A percentile compares a stretch with the other conserved stretches of the same genome.
Conservation (phyloP, 2,888 invertebrate genomes). For the Diogma glabrata region DNA sequence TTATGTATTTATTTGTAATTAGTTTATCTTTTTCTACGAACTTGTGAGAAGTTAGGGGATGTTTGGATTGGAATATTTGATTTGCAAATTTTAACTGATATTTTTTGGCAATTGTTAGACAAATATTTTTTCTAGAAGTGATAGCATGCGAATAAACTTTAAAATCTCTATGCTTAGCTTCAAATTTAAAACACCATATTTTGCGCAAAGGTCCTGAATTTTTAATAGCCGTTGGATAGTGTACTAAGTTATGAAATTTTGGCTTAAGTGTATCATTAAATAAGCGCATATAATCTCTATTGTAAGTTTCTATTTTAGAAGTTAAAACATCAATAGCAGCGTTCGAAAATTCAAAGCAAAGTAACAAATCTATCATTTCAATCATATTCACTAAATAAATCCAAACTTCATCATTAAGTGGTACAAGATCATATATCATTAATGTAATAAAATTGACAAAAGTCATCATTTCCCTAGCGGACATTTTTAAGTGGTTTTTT, state of each 20-base stretch:
- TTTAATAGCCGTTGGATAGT: background rate
- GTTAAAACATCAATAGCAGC: no score
- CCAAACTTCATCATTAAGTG: slow-evolving; percentile 10
- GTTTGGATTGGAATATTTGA: no score
- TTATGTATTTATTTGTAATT: no score
- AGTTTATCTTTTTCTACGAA: no score
- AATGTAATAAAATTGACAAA: slow-evolving; percentile 1
- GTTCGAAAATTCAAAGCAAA: background rate
- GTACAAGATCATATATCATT: slow-evolving; percentile 8
- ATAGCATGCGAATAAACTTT: background rate
- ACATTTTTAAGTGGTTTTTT: slow-evolving; percentile 6
- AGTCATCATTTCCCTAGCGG: slow-evolving; percentile 12
- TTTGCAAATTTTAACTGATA: slow-evolving; percentile 8
- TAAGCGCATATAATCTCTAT: background rate
- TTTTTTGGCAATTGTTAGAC: background rate
- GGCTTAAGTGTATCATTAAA: background rate
- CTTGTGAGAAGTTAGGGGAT: no score
- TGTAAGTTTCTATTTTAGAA: slow-evolving; percentile 12
- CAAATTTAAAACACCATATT: background rate
- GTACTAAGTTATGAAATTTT: background rate
- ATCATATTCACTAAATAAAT: slow-evolving; percentile 6
- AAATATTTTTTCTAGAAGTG: background rate
- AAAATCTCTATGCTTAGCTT: slow-evolving; percentile 1
- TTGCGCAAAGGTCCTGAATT: background rate
- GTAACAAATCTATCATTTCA: slow-evolving; percentile 11